Evolutionary conservation across 2,113 vertebrate species (phyloP).

Genomic region (Anseranas semipalmata): DNA sequence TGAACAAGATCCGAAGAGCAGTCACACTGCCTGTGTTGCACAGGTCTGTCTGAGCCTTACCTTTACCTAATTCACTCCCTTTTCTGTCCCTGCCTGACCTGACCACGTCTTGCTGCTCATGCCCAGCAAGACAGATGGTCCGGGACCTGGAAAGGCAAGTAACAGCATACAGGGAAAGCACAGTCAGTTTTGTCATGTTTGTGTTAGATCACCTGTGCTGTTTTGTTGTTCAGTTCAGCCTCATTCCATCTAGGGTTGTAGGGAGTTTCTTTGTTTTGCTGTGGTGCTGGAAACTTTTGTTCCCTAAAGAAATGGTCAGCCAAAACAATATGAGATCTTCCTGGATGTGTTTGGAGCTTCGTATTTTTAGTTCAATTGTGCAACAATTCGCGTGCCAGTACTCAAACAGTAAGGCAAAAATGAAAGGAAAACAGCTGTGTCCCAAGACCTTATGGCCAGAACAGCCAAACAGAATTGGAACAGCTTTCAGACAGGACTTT

Average conservation of each 20-base stretch:
- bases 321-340: slow-evolving; percentile 3
- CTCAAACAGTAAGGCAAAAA: neutral
- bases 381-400: neutral
- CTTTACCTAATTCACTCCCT: accelerated
- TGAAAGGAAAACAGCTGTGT: neutral
- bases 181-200: neutral
- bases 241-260: neutral
- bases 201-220: neutral
- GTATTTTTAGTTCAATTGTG: slow-evolving; percentile 19
- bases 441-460: neutral
- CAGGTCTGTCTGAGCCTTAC: neutral
- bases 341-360: slow-evolving; percentile 1
- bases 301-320: neutral
- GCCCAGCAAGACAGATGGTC: neutral
- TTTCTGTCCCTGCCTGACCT: neutral
- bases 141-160: neutral
- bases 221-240: neutral
- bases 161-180: neutral
- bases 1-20: neutral
- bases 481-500: neutral
- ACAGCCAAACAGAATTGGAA: neutral
- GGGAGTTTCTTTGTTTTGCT: neutral
- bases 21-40: accelerated
- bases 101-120: neutral
- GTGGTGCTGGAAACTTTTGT: neutral